Evolutionary conservation across 2,888 invertebrate species (phyloP).

Genomic region (Scaptomyza parva): DNA sequence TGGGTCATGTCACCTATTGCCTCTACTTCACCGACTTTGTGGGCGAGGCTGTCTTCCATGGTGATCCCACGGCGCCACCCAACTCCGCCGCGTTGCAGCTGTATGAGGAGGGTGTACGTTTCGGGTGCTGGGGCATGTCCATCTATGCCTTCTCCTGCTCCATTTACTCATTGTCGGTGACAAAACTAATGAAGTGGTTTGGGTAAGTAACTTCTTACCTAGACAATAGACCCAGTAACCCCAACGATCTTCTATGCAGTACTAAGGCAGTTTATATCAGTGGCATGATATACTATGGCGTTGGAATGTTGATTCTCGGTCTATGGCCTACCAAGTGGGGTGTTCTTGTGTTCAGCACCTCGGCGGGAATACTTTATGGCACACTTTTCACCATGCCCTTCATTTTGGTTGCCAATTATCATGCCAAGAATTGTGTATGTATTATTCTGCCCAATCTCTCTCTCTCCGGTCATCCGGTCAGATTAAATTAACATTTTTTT

Average conservation of each 20-base stretch:
- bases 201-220: too few relatives aligned
- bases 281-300: conserved; percentile 82
- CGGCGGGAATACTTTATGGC: conserved; percentile 84
- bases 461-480: background rate
- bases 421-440: conserved; percentile 85
- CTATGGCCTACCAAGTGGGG: conserved; percentile 84
- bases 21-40: conserved; percentile 89
- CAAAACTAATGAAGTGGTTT: conserved; percentile 83
- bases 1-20: conserved; percentile 89
- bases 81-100: conserved; percentile 65
- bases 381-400: conserved; percentile 85
- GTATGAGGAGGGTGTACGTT: conserved; percentile 84
- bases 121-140: conserved; percentile 85
- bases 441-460: background rate
- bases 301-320: conserved; percentile 85
- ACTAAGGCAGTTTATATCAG: conserved; percentile 83
- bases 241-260: conserved; percentile 28
- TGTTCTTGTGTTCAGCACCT: conserved; percentile 83
- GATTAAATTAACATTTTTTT: background rate
- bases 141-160: conserved; percentile 85
- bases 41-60: conserved; percentile 85
- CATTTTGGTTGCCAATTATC: conserved; percentile 84
- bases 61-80: conserved; percentile 70
- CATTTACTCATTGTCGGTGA: conserved; percentile 83
- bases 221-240: too few relatives aligned